Conservation (phyloP, 2,797 vertebrate genomes). For the Yasuhikotakia modesta region DNA sequence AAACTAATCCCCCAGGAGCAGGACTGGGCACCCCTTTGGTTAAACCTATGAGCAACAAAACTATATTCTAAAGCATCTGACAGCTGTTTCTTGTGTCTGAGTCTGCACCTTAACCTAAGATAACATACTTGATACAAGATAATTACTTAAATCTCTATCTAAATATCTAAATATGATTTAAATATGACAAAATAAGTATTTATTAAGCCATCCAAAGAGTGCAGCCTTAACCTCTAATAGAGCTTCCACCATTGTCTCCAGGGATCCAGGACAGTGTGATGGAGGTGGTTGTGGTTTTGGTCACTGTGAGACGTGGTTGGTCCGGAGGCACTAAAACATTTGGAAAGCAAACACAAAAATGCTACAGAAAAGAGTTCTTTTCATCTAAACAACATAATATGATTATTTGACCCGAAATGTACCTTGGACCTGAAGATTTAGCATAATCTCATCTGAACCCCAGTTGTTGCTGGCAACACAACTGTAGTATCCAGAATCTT, state of each 20-base stretch:
- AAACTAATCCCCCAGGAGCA: no score
- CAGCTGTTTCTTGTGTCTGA: no score
- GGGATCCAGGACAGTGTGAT: constrained; percentile 98
- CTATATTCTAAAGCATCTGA: no score
- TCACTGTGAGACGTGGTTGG: constrained; percentile 96
- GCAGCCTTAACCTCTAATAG: constrained; percentile 87
- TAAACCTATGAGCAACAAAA: no score
- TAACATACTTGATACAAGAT: no score
- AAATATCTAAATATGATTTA: no score
- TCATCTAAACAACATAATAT: constrained; percentile 19
- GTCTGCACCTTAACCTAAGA: no score
- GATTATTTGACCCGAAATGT: constrained; percentile 38
- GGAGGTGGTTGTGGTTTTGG: constrained; percentile 97
- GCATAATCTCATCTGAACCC: constrained; percentile 94
- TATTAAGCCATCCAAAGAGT: not conserved
- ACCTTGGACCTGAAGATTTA: constrained; percentile 98
- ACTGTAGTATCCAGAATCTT: constrained; percentile 97
- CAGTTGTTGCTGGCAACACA: constrained; percentile 96
- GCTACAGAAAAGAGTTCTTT: not conserved
- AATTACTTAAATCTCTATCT: no score
- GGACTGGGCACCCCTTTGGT: no score
- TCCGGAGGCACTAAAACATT: constrained; percentile 89
- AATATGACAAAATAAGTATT: no score
- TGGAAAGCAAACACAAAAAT: not conserved
- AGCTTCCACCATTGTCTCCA: constrained; percentile 97